These are phyloP conservation scores for Pterocles burchelli DNA, from an alignment of 2,113 vertebrate genomes.

Conservation along the genomic window DNA sequence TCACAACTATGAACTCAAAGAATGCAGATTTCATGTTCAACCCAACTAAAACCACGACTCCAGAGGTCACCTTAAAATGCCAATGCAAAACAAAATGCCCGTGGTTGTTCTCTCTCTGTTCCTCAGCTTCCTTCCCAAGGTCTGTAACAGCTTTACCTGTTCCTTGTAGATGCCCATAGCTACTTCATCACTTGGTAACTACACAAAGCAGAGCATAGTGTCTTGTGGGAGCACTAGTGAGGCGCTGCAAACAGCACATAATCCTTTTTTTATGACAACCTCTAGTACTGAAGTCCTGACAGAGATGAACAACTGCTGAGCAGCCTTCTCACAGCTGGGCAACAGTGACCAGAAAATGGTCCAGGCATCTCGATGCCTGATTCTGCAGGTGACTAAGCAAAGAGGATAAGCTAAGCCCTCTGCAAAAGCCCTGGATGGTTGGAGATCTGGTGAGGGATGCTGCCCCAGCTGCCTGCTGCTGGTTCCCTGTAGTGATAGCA, in stretches of 20 bases:
- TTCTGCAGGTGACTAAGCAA: not conserved
- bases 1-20: not conserved
- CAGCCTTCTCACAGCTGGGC: not conserved
- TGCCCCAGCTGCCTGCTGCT: not conserved
- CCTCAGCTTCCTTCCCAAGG: not conserved
- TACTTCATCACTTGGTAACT: not conserved
- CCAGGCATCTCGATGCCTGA: not conserved
- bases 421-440: not conserved
- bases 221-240: not conserved
- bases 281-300: not conserved
- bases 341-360: not conserved
- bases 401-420: not conserved
- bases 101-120: not conserved
- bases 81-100: not conserved
- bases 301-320: not conserved
- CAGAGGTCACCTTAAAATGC: not conserved
- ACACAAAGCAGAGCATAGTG: not conserved
- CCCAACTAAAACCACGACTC: not conserved
- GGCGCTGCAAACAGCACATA: not conserved
- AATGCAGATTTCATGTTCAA: not conserved
- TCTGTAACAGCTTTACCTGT: not conserved
- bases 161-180: not conserved
- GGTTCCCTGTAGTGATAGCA: not conserved
- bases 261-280: not conserved
- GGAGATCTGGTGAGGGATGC: not conserved